Evolutionary conservation across 2,797 vertebrate species (phyloP), one percentile per base, ranked within the genome.

Genomic region (Poecilia wingei): DNA sequence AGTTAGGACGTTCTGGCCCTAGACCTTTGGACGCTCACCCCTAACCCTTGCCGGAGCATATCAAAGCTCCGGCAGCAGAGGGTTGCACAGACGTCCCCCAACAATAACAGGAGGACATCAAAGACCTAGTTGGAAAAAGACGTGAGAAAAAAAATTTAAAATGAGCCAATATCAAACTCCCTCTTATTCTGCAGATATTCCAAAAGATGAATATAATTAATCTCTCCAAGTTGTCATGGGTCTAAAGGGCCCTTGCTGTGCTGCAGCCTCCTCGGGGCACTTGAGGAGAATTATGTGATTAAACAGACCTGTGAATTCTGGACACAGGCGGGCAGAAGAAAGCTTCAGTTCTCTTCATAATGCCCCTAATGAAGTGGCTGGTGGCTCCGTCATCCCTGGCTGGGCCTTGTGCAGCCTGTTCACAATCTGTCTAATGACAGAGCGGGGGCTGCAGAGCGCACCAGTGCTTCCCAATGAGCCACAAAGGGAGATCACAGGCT

Each of bases 341-440:
- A 97, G 97, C 96, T 95, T 95, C 96, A 82, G 96, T 96, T 96
- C 96, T 93, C 92, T 90, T 92, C 96, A 97, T 98, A 97, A 98
- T 97, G 96, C 94, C 89, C 95, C 96, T 98, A 98, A 99, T 99
- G 97, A 99, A 98, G 97, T 97, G 97, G 96, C 97, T 94, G 96
- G 96, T 96, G 96, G 97, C 96, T 97, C 96, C 96, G 96, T 96
- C 96, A 97, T 97, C 96, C 96, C 97, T 97, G 97, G 97, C 97
- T 95, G 94, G 96, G 97, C 95, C 97, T 96, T 97, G 96, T 96
- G 96, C 97, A 97, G 97, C 97, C 97, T 98, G 98, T 98, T 98
- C 97, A 97, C 96, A 97, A 93, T 97, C 94, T 96, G 96, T 97
- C 97, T 98, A 98, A 98, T 98, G 97, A 97, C 96, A 97, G 97